Evolutionary conservation across 1,140 invertebrate genomes (phyloP), one percentile per base, ranked within the genome.

Genomic region (Diplogasteroides magnus): DNA sequence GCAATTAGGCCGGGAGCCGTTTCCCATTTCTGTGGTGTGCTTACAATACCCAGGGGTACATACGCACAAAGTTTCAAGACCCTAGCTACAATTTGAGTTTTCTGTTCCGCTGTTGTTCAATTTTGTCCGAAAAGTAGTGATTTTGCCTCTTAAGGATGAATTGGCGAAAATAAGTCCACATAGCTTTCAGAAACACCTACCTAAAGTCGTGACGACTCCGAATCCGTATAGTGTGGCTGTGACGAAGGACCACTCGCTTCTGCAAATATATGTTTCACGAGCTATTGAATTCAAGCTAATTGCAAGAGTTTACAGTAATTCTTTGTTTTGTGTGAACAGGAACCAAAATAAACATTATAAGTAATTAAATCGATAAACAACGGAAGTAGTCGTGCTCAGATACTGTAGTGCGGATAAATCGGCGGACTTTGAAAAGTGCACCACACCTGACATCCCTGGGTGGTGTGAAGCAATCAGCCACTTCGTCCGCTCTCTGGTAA

Each of bases 181-280:
- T n/a, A n/a, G n/a, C n/a, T n/a, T n/a, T n/a, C n/a, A n/a, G n/a
- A n/a, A n/a, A n/a, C n/a, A n/a, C 29, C 23, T 59, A 79, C 78
- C 79, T 19, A 82, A 61, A 15, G 80, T 82, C 19, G 80, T 82
- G 31, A 83, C 76, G 60, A 82, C 83, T 6, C 80, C 80, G 64
- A 82, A 82, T 26, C 80, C 79, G 67, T 81, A 82, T 19, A 82
- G 71, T 28, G 81, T 83, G 0, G 75, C 80, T 13, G 80, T 82
- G 6, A 82, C 74, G 28, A 73, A 67, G 23, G 64, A 67, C 73
- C 73, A 74, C 58, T 74, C 73, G 19, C 64, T 63, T n/a, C 73
- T 58, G 64, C 61, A 37, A 60, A 71, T 31, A n/a, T 67, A 48
- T 15, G 25, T 61, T 61, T 13, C 14, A 11, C 59, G 59, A 15